Base-by-base conservation (phyloP, 1,140 invertebrate species). In the Charaxes varanes region DNA sequence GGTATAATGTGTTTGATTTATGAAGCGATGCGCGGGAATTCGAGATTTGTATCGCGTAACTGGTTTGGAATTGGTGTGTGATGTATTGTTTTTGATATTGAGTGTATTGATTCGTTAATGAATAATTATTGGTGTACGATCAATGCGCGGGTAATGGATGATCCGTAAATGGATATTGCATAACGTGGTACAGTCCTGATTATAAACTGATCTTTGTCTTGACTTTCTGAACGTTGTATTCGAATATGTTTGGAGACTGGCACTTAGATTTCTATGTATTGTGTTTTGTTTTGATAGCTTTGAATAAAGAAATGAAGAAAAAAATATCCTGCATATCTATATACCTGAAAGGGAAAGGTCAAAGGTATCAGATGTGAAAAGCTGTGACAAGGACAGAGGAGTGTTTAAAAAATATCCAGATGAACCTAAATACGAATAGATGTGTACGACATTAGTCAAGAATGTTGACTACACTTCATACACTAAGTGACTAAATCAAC, bases 1-100 rank as follows among this genome's bases (percentile, higher is more conserved):
- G 58, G 52, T 71, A 66, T 71, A 66, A 71, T 66, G 61, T 72
- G 59, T 77, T 81, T 81, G 73, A 77, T 77, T 78, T 81, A 78
- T 78, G 70, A 81, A 71, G 43, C 62, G 55, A 44, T 50, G 42
- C 41, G 45, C 33, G 51, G 19, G 48, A 42, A 56, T 38, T 27
- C 31, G 31, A 36, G 44, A 53, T 53, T 35, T 49, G 38, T 47
- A 41, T 41, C 44, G 19, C 37, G 18, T 48, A 41, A 42, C 41
- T 44, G 40, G 41, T 41, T 51, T 31, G 36, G 35, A 33, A 56
- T 65, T 42, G 43, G 41, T 40, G 37, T 47, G 24, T 42, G 45
- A 41, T 28, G 38, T 35, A 66, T 62, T 62, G 53, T 60, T 60
- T 54, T 47, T 47, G 31, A 45, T 45, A 41, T 27, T 6, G 16